These are phyloP conservation scores for Callithrix jacchus DNA, from an alignment of 2,113 vertebrate species.

Conservation along the genomic window DNA sequence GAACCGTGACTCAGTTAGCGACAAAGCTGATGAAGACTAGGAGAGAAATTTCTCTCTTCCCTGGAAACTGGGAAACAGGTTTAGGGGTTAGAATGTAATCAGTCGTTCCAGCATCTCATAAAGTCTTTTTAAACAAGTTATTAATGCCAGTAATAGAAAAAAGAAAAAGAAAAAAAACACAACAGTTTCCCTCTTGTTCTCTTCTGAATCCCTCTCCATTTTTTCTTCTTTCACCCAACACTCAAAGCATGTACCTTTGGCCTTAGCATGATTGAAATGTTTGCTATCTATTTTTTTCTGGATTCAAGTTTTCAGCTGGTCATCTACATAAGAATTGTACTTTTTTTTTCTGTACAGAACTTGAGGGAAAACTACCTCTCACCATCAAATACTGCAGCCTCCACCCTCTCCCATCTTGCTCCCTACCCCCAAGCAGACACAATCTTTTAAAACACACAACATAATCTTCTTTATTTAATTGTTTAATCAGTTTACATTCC, in stretches of 20 bases:
- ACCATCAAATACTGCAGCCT: not conserved
- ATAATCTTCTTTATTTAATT: constrained; percentile 87
- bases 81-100: not conserved
- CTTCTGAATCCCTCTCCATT: not conserved
- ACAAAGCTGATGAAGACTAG: not conserved
- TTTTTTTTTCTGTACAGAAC: not conserved
- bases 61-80: not conserved
- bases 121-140: not conserved
- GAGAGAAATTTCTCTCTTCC: not conserved
- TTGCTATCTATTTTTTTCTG: not conserved
- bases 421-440: constrained; percentile 72
- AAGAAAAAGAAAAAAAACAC: not conserved
- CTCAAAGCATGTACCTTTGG: not conserved
- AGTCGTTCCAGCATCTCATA: not conserved
- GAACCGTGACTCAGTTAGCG: not conserved
- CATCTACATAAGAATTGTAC: not conserved
- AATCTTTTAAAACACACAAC: constrained; percentile 86
- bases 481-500: constrained; percentile 91
- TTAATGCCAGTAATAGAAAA: not conserved
- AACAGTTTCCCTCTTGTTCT: not conserved
- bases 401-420: fast-evolving
- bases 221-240: not conserved
- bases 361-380: not conserved
- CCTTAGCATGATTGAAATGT: not conserved
- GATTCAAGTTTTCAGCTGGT: not conserved